These are phyloP conservation scores for Galaxea fascicularis DNA, from an alignment of 92 coral and sea anemone genomes.

Conservation along the genomic window DNA sequence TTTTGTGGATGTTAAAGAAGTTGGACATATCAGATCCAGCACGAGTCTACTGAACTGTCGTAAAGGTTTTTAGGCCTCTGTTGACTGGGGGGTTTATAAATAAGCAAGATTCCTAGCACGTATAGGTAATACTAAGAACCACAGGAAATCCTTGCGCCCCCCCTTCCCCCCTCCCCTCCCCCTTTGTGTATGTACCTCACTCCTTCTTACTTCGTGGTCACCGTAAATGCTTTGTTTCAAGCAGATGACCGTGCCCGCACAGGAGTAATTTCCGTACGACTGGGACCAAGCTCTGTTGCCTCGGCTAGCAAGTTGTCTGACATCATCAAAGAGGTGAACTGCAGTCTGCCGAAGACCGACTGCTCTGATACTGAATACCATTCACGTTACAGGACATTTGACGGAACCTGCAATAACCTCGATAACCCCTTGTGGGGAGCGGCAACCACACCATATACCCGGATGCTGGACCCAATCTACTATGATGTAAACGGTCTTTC, in stretches of 20 bases:
- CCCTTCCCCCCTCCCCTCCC: too few relatives aligned
- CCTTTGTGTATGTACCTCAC: not conserved
- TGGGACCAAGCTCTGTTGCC: conserved; percentile 84
- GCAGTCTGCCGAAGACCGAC: conserved; percentile 79
- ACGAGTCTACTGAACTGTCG: too few relatives aligned
- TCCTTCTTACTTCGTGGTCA: too few relatives aligned
- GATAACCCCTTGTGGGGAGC: conserved; percentile 95
- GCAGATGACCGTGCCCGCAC: conserved; percentile 77
- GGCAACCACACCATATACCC: conserved; percentile 80
- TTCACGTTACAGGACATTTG: conserved; percentile 82
- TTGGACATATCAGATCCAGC: too few relatives aligned
- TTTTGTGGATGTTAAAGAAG: too few relatives aligned
- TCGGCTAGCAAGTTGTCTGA: conserved; percentile 83
- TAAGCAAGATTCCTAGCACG: too few relatives aligned
- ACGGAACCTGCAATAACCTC: conserved; percentile 93
- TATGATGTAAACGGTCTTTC: conserved; percentile 85
- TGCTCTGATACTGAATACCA: conserved; percentile 84
- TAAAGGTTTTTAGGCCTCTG: too few relatives aligned
- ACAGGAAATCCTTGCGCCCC: too few relatives aligned
- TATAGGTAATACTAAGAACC: too few relatives aligned
- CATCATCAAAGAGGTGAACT: conserved; percentile 80
- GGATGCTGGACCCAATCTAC: conserved; percentile 85
- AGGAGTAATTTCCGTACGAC: conserved; percentile 76
- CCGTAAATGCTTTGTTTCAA: not conserved
- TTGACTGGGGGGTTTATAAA: too few relatives aligned